Conservation (phyloP, 1,140 invertebrate genomes). For the Eriocheir sinensis region DNA sequence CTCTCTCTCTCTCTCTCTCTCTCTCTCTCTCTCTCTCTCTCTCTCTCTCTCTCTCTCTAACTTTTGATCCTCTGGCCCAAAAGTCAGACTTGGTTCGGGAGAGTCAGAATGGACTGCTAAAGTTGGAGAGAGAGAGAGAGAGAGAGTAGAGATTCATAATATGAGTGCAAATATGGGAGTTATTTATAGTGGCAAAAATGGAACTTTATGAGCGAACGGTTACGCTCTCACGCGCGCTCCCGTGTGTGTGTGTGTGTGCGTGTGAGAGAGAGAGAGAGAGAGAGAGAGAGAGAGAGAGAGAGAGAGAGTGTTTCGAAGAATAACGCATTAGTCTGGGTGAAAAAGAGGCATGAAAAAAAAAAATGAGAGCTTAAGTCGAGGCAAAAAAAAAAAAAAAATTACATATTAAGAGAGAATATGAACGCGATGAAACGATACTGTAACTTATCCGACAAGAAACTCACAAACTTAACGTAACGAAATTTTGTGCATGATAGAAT, state of each 20-base stretch:
- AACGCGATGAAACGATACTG: no score
- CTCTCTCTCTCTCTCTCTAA: not conserved
- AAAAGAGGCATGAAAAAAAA: not conserved
- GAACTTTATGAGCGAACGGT: not conserved
- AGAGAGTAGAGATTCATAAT: not conserved
- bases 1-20: slow-evolving; percentile 2
- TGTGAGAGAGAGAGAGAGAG: not conserved
- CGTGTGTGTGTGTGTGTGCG: not conserved
- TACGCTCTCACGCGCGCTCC: not conserved
- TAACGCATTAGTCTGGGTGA: not conserved
- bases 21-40: slow-evolving; percentile 21
- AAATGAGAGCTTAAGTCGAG: no score
- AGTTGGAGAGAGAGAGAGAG: slow-evolving; percentile 9
- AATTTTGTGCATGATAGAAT: no score
- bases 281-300: not conserved
- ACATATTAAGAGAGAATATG: no score
- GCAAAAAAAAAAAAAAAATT: not conserved
- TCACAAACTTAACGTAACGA: no score
- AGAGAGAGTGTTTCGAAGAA: not conserved
- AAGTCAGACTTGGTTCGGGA: slow-evolving; percentile 4
- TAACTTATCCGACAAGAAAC: no score
- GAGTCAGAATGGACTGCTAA: not conserved
- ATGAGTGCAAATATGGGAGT: not conserved
- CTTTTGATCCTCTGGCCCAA: slow-evolving; percentile 2
- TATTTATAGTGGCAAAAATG: not conserved